phyloP scores from a whole-genome alignment of 2,888 invertebrate species.

The Cheilosia soror region DNA sequence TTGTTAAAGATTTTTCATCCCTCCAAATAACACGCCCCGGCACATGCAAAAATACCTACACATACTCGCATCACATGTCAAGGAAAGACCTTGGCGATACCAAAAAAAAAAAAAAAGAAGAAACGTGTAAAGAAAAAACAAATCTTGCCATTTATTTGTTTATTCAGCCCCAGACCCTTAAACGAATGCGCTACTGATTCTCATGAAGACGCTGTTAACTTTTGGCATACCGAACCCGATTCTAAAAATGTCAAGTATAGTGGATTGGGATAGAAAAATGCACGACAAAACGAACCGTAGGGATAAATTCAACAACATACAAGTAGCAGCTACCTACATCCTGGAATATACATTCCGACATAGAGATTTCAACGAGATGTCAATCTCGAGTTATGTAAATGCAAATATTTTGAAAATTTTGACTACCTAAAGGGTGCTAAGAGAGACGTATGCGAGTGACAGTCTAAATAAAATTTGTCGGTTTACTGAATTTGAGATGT shows the following conservation, averaged over 20 bases:
- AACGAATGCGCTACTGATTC: constrained; percentile 44
- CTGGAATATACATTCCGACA: background rate
- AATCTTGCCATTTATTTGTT: constrained; percentile 52
- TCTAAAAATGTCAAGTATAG: constrained; percentile 17
- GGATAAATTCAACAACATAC: constrained; percentile 27
- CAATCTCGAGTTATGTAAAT: constrained; percentile 65
- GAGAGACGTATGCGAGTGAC: constrained; percentile 59
- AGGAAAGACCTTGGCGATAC: too few relatives aligned
- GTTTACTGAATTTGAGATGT: constrained; percentile 65
- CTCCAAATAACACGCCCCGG: too few relatives aligned
- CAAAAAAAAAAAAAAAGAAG: too few relatives aligned
- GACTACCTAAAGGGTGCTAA: constrained; percentile 19
- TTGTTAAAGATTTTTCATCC: too few relatives aligned
- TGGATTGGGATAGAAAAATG: constrained; percentile 24
- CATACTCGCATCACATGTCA: too few relatives aligned
- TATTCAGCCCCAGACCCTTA: constrained; percentile 41
- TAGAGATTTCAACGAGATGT: constrained; percentile 54
- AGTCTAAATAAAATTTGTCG: constrained; percentile 72
- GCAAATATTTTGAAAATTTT: constrained; percentile 64
- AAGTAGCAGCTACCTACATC: background rate
- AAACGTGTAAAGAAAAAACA: background rate
- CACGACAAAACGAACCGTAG: constrained; percentile 41
- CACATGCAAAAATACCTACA: too few relatives aligned
- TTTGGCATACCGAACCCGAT: constrained; percentile 24
- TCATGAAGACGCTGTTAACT: constrained; percentile 55